phyloP scores from a whole-genome alignment of 2,888 invertebrate genomes.

The Cheilosia vulpina region DNA sequence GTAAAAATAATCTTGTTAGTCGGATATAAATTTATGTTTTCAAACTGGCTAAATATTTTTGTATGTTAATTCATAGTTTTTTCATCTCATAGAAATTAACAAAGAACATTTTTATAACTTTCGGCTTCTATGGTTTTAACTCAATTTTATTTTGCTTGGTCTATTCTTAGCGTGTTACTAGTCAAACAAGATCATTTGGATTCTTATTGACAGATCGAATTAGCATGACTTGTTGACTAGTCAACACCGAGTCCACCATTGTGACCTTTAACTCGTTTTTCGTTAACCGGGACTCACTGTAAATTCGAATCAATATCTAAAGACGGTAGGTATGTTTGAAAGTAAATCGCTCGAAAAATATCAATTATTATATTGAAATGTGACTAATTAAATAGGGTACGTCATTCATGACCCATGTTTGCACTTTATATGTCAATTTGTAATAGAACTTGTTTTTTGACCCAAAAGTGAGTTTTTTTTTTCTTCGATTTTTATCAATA shows the following conservation, averaged over 20 bases:
- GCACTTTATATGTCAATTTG: constrained; percentile 3
- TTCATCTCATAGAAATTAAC: not conserved
- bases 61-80: not conserved
- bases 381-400: constrained; percentile 20
- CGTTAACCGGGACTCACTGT: too few species aligned
- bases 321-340: too few species aligned
- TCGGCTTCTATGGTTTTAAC: not conserved
- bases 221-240: constrained; percentile 56
- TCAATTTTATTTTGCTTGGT: not conserved
- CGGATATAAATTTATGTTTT: too few species aligned
- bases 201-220: constrained; percentile 46
- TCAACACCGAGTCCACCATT: not conserved
- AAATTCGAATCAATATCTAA: too few species aligned
- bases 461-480: constrained; percentile 35
- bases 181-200: constrained; percentile 53
- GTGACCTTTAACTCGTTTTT: constrained; percentile 19
- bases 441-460: constrained; percentile 61
- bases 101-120: not conserved
- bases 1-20: not conserved
- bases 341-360: constrained; percentile 6
- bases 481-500: constrained; percentile 5
- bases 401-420: constrained; percentile 13
- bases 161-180: constrained; percentile 16
- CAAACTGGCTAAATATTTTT: too few species aligned
- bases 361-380: constrained; percentile 3